Conservation (phyloP, 1,140 invertebrate genomes). For the Musca domestica region DNA sequence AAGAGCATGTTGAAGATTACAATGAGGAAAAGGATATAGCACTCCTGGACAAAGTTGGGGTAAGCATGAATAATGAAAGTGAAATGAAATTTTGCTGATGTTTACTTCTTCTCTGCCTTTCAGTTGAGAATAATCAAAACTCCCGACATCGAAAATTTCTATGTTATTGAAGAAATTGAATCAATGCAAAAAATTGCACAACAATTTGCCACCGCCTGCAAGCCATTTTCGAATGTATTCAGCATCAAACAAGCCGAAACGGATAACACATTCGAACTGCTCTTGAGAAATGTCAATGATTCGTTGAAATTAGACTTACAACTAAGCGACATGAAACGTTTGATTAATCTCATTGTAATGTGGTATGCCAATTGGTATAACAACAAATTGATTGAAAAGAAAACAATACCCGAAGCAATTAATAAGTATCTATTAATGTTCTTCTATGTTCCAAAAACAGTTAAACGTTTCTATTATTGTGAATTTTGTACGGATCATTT, state of each 20-base stretch:
- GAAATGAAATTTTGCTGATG: not conserved
- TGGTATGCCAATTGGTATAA: slow-evolving; percentile 32
- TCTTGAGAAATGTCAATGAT: slow-evolving; percentile 27
- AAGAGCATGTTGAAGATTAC: not conserved
- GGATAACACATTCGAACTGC: not conserved
- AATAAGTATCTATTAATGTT: slow-evolving; percentile 29
- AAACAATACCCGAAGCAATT: not conserved
- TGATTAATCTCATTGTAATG: slow-evolving; percentile 36
- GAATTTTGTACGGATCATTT: slow-evolving; percentile 24
- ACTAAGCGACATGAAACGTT: slow-evolving; percentile 34
- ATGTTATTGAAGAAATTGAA: slow-evolving; percentile 27
- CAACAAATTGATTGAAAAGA: slow-evolving; percentile 24
- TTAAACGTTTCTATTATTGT: slow-evolving; percentile 23
- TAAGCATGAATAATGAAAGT: not conserved
- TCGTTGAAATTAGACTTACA: slow-evolving; percentile 24
- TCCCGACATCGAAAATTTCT: slow-evolving; percentile 27
- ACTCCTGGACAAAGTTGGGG: slow-evolving; percentile 7
- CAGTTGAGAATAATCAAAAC: slow-evolving; percentile 34
- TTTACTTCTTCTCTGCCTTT: not conserved
- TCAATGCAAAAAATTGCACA: slow-evolving; percentile 14
- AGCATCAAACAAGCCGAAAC: not conserved
- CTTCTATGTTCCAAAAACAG: slow-evolving; percentile 33
- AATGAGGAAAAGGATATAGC: not conserved
- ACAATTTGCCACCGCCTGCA: slow-evolving; percentile 27
- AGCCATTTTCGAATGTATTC: slow-evolving; percentile 11